These are phyloP conservation scores for Tachyglossus aculeatus DNA, from an alignment of 2,797 vertebrate species.

Conservation along the genomic window DNA sequence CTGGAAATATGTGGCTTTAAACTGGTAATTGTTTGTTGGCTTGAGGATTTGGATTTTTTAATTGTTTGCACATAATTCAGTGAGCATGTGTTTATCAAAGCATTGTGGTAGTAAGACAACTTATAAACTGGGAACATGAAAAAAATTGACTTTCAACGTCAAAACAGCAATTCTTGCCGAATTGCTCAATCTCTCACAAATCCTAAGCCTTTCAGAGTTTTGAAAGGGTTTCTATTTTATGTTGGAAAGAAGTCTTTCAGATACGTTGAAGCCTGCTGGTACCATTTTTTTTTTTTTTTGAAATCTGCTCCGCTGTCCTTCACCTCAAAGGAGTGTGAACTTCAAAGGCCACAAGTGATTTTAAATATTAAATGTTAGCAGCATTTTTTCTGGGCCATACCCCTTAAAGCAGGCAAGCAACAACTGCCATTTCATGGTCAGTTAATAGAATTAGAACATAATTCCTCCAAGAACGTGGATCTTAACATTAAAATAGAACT, in stretches of 20 bases:
- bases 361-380: constrained; percentile 2
- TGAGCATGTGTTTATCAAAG: neutral
- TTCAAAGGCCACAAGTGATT: neutral
- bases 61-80: neutral
- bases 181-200: constrained; percentile 3
- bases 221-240: neutral
- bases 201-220: neutral
- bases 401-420: no score
- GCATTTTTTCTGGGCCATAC: no score
- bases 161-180: neutral
- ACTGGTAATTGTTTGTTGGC: constrained; percentile 5
- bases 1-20: neutral
- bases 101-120: neutral
- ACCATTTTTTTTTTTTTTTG: no score
- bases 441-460: no score
- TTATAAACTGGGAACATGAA: neutral
- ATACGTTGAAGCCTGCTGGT: neutral
- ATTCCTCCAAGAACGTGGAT: no score
- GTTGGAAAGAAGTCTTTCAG: neutral
- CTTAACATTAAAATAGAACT: no score
- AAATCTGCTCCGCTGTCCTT: no score
- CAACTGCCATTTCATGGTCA: no score
- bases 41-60: neutral
- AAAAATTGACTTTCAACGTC: neutral
- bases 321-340: neutral